A percentile compares a stretch with the other conserved stretches of the same genome.
These are phyloP conservation scores for Lepisosteus osseus DNA, from an alignment of 2,113 vertebrate species.

Conservation along the genomic window DNA sequence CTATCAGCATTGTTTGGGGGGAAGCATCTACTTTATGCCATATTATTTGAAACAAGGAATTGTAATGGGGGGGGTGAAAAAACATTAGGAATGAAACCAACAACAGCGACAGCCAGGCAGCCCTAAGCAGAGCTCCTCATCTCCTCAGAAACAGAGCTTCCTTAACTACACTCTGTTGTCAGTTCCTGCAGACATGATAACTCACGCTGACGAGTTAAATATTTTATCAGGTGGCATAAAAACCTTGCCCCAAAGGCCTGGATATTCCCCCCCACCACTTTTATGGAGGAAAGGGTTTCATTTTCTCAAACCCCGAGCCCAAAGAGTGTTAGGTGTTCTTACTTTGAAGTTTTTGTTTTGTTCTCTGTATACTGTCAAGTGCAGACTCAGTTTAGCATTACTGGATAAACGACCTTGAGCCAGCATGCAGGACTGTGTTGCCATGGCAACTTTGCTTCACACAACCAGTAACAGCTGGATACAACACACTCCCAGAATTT, in stretches of 20 bases:
- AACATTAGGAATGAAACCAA: not conserved
- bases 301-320: constrained; percentile 7
- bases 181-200: not conserved
- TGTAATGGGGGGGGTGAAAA: not conserved
- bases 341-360: constrained; percentile 23
- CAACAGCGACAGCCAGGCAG: not conserved
- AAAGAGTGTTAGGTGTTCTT: constrained; percentile 10
- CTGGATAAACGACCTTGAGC: constrained; percentile 74
- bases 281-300: constrained; percentile 25
- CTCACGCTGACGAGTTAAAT: constrained; percentile 59
- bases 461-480: constrained; percentile 75
- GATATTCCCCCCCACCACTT: constrained; percentile 49
- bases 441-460: constrained; percentile 66
- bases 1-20: too few species aligned
- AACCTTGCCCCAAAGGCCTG: constrained; percentile 46
- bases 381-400: constrained; percentile 41
- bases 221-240: constrained; percentile 66
- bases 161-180: not conserved
- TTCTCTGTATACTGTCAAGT: constrained; percentile 44
- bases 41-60: too few species aligned
- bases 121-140: not conserved
- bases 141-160: not conserved
- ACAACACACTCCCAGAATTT: constrained; percentile 69
- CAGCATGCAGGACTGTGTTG: constrained; percentile 65
- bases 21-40: too few species aligned